Evolutionary conservation across 1,140 invertebrate genomes (phyloP).

Genomic region (Centruroides vittatus): DNA sequence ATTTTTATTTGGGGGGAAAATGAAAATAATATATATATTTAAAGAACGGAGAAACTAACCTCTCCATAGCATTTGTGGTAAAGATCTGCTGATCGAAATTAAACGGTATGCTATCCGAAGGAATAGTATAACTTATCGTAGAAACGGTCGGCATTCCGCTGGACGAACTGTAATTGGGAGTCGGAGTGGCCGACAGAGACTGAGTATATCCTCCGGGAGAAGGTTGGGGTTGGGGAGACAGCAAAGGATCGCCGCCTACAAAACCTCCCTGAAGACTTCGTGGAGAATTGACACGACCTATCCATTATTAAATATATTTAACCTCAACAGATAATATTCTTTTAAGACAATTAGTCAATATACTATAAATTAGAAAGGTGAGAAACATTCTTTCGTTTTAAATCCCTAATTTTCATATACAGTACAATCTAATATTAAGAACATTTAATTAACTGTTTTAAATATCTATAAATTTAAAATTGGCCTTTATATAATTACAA

Average conservation of each 20-base stretch:
- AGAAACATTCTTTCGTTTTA: too few species aligned
- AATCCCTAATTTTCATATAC: too few species aligned
- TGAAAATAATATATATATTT: background rate
- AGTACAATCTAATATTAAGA: too few species aligned
- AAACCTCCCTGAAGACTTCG: constrained; percentile 12
- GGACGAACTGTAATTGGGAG: constrained; percentile 7
- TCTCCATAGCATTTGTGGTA: constrained; percentile 6
- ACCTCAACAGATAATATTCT: too few species aligned
- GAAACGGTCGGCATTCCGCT: constrained; percentile 2
- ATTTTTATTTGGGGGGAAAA: background rate
- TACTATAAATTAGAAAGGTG: too few species aligned
- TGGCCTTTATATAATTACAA: too few species aligned
- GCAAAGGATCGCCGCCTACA: constrained; percentile 7
- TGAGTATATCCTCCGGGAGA: constrained; percentile 8
- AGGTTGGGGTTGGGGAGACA: constrained; percentile 15
- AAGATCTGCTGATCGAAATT: constrained; percentile 14
- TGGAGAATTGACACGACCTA: constrained; percentile 19
- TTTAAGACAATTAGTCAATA: too few species aligned
- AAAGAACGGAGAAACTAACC: background rate
- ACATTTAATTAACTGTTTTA: too few species aligned
- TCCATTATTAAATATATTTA: background rate
- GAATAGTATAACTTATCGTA: background rate
- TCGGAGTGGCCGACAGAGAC: constrained; percentile 3
- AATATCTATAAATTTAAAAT: too few species aligned
- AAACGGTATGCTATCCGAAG: background rate